phyloP scores from a whole-genome alignment of 2,113 vertebrate species.

The Sylvietta virens region DNA sequence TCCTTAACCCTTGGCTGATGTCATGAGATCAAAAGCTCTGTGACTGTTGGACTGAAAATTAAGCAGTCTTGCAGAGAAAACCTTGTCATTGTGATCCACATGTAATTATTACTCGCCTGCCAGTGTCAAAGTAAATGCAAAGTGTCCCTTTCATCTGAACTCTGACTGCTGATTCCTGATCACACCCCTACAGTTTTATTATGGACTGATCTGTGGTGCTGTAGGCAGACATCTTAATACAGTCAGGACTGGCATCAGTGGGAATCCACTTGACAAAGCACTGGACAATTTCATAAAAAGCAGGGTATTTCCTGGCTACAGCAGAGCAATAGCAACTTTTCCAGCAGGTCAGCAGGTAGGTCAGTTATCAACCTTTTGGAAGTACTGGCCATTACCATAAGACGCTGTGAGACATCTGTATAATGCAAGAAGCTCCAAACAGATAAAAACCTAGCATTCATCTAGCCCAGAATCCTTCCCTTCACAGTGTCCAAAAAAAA shows the following conservation, averaged over 20 bases:
- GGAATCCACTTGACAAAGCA: neutral
- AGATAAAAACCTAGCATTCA: neutral
- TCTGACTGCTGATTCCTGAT: neutral
- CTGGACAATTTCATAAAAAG: neutral
- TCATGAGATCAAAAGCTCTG: neutral
- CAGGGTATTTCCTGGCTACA: neutral
- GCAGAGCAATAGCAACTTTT: neutral
- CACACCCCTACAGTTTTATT: neutral
- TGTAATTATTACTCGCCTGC: neutral
- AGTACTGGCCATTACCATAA: neutral
- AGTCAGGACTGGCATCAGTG: neutral
- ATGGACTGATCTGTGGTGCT: neutral
- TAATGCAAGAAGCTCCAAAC: neutral
- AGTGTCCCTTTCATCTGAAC: neutral
- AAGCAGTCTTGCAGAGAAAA: neutral
- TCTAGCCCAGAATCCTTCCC: neutral
- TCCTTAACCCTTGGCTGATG: neutral
- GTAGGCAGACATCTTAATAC: neutral
- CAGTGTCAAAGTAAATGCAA: neutral
- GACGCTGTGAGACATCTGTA: accelerated
- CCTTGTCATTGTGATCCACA: neutral
- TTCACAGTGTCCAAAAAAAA: neutral
- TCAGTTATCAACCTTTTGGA: neutral
- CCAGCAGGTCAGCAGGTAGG: neutral
- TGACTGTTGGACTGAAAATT: neutral